These are phyloP conservation scores for Bettongia penicillata DNA, from an alignment of 2,113 vertebrate species.

Conservation along the genomic window DNA sequence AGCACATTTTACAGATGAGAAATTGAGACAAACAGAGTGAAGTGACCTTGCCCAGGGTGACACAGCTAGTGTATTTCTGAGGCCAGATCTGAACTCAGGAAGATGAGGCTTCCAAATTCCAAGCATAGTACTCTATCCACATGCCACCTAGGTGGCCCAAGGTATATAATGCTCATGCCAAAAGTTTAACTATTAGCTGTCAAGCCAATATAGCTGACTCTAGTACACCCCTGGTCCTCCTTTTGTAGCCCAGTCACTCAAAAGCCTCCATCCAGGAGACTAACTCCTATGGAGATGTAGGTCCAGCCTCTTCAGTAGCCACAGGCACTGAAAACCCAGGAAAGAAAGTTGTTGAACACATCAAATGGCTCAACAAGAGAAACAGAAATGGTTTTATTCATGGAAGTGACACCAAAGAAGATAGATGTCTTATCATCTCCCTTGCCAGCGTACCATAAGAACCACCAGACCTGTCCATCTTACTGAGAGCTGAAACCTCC, in stretches of 20 bases:
- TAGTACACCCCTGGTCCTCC: neutral
- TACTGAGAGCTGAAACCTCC: too few relatives aligned
- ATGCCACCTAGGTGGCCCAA: neutral
- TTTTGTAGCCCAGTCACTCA: neutral
- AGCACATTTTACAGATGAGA: neutral
- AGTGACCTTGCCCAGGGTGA: neutral
- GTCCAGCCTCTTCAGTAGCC: neutral
- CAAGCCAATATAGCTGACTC: neutral
- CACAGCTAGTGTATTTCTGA: neutral
- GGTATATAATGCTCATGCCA: neutral
- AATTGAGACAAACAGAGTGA: neutral
- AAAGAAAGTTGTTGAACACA: neutral
- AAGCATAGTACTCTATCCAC: neutral
- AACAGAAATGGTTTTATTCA: neutral
- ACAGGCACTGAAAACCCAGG: neutral
- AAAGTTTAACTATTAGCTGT: neutral
- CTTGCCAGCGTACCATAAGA: neutral
- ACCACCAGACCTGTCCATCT: neutral
- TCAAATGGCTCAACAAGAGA: neutral
- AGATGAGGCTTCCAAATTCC: neutral
- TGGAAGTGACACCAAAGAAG: neutral
- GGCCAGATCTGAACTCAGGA: neutral
- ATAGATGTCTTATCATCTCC: neutral
- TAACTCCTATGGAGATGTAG: neutral
- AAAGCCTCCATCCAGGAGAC: neutral